phyloP scores from a whole-genome alignment of 2,113 vertebrate species.

The Struthidea cinerea region DNA sequence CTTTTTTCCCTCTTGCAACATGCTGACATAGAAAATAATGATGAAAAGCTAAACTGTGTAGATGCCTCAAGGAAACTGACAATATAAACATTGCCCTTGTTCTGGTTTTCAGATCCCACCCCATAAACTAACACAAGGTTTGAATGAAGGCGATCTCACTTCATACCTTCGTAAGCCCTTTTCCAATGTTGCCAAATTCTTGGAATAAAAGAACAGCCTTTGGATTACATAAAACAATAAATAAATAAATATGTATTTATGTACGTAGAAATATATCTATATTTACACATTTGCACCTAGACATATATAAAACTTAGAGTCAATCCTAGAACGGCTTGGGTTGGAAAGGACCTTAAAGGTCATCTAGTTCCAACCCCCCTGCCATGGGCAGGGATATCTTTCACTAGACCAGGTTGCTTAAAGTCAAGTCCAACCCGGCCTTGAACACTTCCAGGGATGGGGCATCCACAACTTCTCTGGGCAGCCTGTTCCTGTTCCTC shows the following conservation, averaged over 20 bases:
- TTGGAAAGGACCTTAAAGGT: not conserved
- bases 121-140: not conserved
- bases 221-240: not conserved
- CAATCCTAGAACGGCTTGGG: not conserved
- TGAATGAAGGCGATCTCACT: not conserved
- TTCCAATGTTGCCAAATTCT: not conserved
- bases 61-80: not conserved
- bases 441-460: not conserved
- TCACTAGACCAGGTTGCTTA: not conserved
- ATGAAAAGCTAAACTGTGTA: not conserved
- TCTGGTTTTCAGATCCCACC: not conserved
- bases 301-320: not conserved
- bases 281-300: not conserved
- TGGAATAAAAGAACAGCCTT: not conserved
- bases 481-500: not conserved
- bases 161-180: not conserved
- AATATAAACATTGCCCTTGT: not conserved
- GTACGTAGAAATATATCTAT: not conserved
- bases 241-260: accelerated
- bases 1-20: not conserved
- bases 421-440: not conserved
- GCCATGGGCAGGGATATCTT: not conserved
- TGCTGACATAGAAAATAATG: not conserved
- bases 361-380: not conserved
- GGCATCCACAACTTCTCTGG: not conserved